These are phyloP conservation scores for Geotrupes spiniger DNA, from an alignment of 2,888 invertebrate genomes.

Conservation along the genomic window DNA sequence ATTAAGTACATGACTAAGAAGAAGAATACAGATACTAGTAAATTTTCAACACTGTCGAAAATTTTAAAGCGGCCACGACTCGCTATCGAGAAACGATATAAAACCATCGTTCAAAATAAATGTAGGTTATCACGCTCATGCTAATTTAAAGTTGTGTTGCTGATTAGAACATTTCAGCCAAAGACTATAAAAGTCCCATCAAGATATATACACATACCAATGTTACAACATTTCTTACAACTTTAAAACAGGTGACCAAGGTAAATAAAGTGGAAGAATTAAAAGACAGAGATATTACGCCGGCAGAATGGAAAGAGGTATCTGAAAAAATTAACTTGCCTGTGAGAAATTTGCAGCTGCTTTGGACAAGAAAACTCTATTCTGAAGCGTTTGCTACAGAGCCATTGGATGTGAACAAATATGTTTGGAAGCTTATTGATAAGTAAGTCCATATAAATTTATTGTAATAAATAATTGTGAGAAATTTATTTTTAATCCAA, in stretches of 20 bases:
- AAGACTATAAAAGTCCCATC: neutral
- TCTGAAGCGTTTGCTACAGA: neutral
- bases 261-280: constrained; percentile 5
- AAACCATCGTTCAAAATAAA: neutral
- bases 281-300: constrained; percentile 7
- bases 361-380: constrained; percentile 6
- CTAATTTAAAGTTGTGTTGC: too few species aligned
- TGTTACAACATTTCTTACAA: constrained; percentile 1
- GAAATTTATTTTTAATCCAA: constrained; percentile 4
- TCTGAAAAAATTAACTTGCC: constrained; percentile 1
- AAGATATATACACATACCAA: neutral
- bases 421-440: constrained; percentile 2
- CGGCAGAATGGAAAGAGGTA: constrained; percentile 7
- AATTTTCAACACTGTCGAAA: constrained; percentile 10
- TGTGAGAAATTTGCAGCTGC: constrained; percentile 3
- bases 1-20: constrained; percentile 4
- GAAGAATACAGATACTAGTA: neutral
- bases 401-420: neutral
- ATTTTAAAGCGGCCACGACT: constrained; percentile 14
- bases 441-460: constrained; percentile 6
- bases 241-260: constrained; percentile 4
- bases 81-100: constrained; percentile 11
- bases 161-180: too few species aligned
- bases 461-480: neutral
- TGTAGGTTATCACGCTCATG: neutral